Evolutionary conservation across 1,140 invertebrate species (phyloP).

Genomic region (Agrypnia vestita): DNA sequence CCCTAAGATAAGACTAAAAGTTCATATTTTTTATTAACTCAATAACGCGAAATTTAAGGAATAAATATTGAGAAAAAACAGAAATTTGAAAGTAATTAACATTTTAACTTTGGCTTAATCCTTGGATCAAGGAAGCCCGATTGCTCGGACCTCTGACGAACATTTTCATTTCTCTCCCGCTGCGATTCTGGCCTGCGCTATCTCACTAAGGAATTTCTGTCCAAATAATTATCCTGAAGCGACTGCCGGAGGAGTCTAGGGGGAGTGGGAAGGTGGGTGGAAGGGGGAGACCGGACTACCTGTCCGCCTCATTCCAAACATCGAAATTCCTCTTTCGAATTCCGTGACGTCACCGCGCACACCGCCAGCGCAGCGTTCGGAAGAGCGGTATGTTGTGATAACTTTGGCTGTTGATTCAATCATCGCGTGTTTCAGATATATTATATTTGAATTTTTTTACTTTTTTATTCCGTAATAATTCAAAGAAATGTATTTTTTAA

Average conservation of each 20-base stretch:
- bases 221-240: conserved; percentile 25
- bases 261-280: not conserved
- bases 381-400: not conserved
- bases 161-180: conserved; percentile 18
- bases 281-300: conserved; percentile 8
- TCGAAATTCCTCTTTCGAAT: conserved; percentile 37
- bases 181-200: not conserved
- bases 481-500: too few relatives aligned
- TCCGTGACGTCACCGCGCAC: conserved; percentile 29
- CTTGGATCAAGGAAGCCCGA: not conserved
- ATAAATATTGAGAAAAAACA: not conserved
- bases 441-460: not conserved
- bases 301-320: conserved; percentile 16
- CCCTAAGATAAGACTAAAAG: too few relatives aligned
- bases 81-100: not conserved
- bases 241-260: conserved; percentile 9
- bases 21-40: too few relatives aligned
- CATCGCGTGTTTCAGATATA: not conserved
- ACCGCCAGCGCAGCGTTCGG: not conserved
- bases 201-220: conserved; percentile 18
- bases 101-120: conserved; percentile 6
- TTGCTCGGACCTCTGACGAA: not conserved
- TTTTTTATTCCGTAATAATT: not conserved
- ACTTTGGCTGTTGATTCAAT: not conserved
- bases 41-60: too few relatives aligned